Base-by-base conservation (phyloP, 2,888 invertebrate genomes). In the Erannis defoliaria region DNA sequence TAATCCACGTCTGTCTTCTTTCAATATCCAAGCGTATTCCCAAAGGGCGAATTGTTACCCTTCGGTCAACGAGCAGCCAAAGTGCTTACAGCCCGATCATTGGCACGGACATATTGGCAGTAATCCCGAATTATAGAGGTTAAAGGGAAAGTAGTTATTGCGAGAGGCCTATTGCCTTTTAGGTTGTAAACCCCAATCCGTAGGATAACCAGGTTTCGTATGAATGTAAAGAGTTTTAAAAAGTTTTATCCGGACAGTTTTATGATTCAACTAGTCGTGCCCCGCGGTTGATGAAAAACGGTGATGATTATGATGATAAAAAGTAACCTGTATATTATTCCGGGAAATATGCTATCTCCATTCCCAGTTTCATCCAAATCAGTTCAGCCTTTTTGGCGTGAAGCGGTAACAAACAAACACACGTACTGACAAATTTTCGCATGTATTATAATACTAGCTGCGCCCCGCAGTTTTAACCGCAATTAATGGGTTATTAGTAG, bases 81-180 rank as follows among this genome's bases (percentile, higher is more conserved):
- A 61, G 65, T 64, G 62, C 69, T 72, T 64, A 69, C 62, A 65
- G 60, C 58, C 63, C 67, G 55, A 70, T 71, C 61, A 68, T 64
- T 59, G 65, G 59, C 46, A 33, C 46, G 46, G 48, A 50, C 61
- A 54, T 58, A 60, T 62, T 58, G 60, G 55, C 51, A 51, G 60
- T 51, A 59, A 65, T 66, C 63, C 38, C 40, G 37, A 43, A 60
- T 65, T 59, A 58, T 61, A 59, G 35, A 49, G 64, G 56, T 58
- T 50, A 43, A 61, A 54, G 49, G 51, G 43, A 62, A 57, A 54
- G 59, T 54, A 54, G 54, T 53, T 58, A 29, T 61, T 42, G 35
- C n/a, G 60, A 55, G 50, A 45, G 45, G 55, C 23, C 43, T 42
- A 60, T 60, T 21, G 46, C 40, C 50, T 51, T 55, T 57, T 55